Conservation (phyloP, 2,113 vertebrate genomes). For the Eulemur rufifrons region DNA sequence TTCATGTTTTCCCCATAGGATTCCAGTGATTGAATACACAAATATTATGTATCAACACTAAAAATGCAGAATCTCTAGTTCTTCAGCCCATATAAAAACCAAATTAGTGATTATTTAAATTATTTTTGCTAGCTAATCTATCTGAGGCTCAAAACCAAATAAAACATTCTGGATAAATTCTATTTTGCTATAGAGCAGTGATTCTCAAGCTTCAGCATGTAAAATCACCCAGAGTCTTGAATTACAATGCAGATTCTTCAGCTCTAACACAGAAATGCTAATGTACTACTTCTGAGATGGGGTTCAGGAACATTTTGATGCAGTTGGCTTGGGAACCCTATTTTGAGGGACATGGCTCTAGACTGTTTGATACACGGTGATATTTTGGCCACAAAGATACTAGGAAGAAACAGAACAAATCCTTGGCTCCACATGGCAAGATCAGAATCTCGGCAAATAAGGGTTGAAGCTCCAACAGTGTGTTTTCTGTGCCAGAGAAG, state of each 20-base stretch:
- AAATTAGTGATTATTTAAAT: constrained; percentile 20
- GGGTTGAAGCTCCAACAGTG: neutral
- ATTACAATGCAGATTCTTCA: constrained; percentile 7
- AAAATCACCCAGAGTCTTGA: neutral
- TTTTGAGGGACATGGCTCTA: neutral
- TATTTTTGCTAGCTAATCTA: neutral
- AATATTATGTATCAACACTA: neutral
- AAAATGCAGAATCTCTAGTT: constrained; percentile 3
- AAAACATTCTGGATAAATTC: neutral
- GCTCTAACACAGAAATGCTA: neutral
- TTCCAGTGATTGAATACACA: neutral
- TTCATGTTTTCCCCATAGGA: neutral
- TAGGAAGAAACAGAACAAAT: neutral
- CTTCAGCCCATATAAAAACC: neutral
- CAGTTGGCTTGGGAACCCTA: neutral
- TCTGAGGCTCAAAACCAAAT: neutral
- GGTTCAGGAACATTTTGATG: neutral
- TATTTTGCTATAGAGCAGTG: neutral
- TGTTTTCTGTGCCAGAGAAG: neutral
- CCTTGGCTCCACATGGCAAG: neutral
- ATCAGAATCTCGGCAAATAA: neutral
- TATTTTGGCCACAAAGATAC: constrained; percentile 8
- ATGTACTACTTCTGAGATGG: neutral
- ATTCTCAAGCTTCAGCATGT: neutral
- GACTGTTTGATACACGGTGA: neutral